A percentile compares a stretch with the other conserved stretches of the same genome.
Conservation (phyloP, 2,888 invertebrate genomes). For the Tryphoninae sp. region DNA sequence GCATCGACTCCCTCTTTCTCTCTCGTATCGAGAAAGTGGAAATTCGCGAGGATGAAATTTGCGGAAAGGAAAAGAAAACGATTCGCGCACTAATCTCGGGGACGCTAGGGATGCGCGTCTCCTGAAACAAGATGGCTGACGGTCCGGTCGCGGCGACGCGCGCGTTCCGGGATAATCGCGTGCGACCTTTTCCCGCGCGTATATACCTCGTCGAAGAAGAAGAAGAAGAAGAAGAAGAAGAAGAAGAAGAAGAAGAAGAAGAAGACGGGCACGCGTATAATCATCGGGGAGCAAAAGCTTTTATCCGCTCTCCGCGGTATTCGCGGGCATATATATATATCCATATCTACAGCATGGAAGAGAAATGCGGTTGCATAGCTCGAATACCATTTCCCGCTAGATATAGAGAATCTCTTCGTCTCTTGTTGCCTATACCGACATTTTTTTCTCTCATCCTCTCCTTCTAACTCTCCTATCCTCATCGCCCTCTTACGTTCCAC, state of each 20-base stretch:
- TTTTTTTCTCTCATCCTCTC: conserved; percentile 4
- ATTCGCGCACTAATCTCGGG: not conserved
- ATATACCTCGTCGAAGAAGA: not conserved
- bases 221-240: conserved; percentile 2
- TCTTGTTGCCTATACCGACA: conserved; percentile 30
- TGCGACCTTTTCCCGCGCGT: conserved; percentile 10
- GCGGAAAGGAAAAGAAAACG: not conserved
- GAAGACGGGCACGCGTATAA: conserved; percentile 3
- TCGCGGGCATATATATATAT: not conserved
- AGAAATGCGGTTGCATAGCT: conserved; percentile 61
- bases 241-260: conserved; percentile 11
- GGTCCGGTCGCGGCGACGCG: not conserved
- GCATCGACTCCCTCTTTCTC: no score
- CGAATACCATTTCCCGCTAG: conserved; percentile 68
- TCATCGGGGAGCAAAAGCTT: conserved; percentile 1
- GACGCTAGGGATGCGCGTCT: not conserved
- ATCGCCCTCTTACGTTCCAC: conserved; percentile 16
- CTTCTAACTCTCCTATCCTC: conserved; percentile 28
- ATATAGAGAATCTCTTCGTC: conserved; percentile 61
- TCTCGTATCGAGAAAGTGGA: not conserved
- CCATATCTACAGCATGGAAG: not conserved
- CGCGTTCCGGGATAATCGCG: conserved; percentile 13
- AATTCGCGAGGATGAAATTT: not conserved
- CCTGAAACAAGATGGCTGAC: not conserved
- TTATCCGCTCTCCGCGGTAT: not conserved